A percentile compares a stretch with the other conserved stretches of the same genome.
These are phyloP conservation scores for Scophthalmus maximus DNA, from an alignment of 2,113 vertebrate genomes.

Conservation along the genomic window DNA sequence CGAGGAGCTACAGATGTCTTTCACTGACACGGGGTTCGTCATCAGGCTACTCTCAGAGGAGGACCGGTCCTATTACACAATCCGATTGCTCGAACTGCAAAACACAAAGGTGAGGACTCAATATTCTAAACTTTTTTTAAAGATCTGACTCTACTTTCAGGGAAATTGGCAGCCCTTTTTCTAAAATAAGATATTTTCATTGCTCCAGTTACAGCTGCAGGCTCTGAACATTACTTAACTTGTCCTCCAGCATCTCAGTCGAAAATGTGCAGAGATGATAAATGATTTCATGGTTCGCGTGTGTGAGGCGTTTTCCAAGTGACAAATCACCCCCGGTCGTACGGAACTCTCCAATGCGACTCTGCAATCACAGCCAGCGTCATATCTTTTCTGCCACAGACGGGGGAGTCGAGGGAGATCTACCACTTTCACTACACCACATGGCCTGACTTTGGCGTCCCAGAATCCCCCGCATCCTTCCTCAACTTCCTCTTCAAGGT, in stretches of 20 bases:
- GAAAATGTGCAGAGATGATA: background rate
- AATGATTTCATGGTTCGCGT: background rate
- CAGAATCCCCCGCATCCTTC: conserved; percentile 96
- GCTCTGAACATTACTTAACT: background rate
- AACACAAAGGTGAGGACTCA: conserved; percentile 87
- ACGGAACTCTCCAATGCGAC: background rate
- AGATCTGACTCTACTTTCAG: too few relatives aligned
- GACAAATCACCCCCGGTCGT: background rate
- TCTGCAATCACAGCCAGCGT: background rate
- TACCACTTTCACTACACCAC: conserved; percentile 99
- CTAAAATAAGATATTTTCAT: background rate
- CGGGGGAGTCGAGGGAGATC: conserved; percentile 89
- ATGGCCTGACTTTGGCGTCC: conserved; percentile 99
- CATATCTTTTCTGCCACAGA: conserved; percentile 80
- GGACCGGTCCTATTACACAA: conserved; percentile 92
- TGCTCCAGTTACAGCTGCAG: background rate
- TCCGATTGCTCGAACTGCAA: conserved; percentile 90
- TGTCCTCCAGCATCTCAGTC: background rate
- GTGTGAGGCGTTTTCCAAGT: conserved; percentile 6
- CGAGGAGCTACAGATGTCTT: conserved; percentile 89
- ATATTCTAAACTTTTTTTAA: background rate
- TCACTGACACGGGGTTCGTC: conserved; percentile 92
- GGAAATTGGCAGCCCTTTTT: too few relatives aligned
- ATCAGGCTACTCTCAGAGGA: conserved; percentile 93
- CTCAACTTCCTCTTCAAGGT: conserved; percentile 98